Conservation (phyloP, 2,113 vertebrate species). For the Aphelocoma coerulescens region DNA sequence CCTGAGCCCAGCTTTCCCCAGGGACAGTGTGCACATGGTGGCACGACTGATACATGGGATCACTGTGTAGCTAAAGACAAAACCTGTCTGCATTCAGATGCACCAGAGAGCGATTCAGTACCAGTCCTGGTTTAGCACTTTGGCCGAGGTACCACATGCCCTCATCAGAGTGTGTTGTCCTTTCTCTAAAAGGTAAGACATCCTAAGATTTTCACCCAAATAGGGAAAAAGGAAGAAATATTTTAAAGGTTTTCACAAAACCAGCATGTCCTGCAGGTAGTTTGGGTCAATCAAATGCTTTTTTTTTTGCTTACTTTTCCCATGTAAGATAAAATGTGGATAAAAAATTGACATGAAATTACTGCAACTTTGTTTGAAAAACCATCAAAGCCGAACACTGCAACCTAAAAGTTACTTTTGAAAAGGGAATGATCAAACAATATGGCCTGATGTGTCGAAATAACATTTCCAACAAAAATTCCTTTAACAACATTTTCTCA, state of each 20-base stretch:
- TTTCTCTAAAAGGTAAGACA: not conserved
- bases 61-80: not conserved
- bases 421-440: conserved; percentile 41
- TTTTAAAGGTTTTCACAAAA: not conserved
- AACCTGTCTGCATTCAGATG: not conserved
- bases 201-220: not conserved
- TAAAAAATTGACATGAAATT: conserved; percentile 1
- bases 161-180: not conserved
- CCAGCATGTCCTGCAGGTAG: not conserved
- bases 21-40: too few species aligned
- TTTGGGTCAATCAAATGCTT: conserved; percentile 36
- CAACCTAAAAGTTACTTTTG: conserved; percentile 37
- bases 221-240: not conserved
- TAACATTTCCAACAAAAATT: conserved; percentile 19
- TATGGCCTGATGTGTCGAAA: not conserved
- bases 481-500: conserved; percentile 10
- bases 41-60: rapidly evolving
- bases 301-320: not conserved
- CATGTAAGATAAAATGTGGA: not conserved
- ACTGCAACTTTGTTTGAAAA: conserved; percentile 29
- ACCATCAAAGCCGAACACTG: conserved; percentile 47
- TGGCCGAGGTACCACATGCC: not conserved
- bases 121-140: not conserved
- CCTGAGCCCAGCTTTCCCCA: not conserved
- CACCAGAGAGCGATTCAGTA: not conserved